A percentile compares a stretch with the other conserved stretches of the same genome.
Conservation (phyloP, 2,797 vertebrate species). For the Hypotaenidia philippensis region DNA sequence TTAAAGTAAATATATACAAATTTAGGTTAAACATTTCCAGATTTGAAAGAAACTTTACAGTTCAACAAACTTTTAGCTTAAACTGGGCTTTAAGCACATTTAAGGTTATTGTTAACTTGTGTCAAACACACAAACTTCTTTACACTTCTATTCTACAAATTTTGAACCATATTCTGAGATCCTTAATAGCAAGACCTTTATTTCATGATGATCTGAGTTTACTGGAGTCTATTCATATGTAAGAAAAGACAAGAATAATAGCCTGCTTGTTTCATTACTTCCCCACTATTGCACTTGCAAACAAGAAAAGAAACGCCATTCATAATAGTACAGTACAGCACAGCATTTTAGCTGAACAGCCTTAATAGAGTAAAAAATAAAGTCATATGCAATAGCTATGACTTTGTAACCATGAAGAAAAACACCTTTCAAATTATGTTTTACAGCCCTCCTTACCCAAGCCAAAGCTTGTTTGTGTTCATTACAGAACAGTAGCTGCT, state of each 20-base stretch:
- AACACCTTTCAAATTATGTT: neutral
- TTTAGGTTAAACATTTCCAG: neutral
- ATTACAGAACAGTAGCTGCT: neutral
- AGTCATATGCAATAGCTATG: neutral
- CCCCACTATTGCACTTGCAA: neutral
- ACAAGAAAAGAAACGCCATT: neutral
- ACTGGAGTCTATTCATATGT: neutral
- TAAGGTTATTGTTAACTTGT: neutral
- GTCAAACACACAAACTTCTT: neutral
- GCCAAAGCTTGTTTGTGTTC: neutral
- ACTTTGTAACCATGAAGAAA: neutral
- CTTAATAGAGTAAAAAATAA: neutral
- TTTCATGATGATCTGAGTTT: neutral
- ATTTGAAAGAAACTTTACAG: neutral
- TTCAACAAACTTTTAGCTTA: neutral
- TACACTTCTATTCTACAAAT: neutral
- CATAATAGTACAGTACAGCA: accelerated
- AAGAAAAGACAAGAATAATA: neutral
- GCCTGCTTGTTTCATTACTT: neutral
- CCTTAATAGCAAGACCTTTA: neutral
- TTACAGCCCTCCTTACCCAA: neutral
- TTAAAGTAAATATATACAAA: neutral
- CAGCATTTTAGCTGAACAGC: neutral
- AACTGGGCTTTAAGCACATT: neutral
- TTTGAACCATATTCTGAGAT: neutral